Conservation (phyloP, 2,888 invertebrate species). For the Masnerella sp. region DNA sequence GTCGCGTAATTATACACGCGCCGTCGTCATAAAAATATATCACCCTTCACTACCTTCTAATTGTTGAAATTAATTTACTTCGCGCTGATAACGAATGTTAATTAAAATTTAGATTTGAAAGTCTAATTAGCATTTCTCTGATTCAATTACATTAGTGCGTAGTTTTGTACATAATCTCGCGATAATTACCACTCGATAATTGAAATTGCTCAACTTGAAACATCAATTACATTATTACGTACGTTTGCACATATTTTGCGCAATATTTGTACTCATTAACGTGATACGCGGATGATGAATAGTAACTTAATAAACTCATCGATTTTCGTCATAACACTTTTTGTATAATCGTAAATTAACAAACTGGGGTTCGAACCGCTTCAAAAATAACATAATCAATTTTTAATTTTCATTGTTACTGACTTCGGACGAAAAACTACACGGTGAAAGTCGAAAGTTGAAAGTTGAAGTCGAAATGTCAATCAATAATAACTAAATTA, state of each 20-base stretch:
- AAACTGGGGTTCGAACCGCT: too few species aligned
- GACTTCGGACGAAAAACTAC: too few species aligned
- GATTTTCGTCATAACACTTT: too few species aligned
- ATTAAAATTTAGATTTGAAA: conserved; percentile 24
- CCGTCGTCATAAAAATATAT: conserved; percentile 36
- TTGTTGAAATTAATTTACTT: conserved; percentile 27
- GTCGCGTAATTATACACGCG: conserved; percentile 20
- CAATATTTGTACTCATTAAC: conserved; percentile 4
- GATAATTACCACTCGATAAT: conserved; percentile 20
- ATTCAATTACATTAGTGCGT: conserved; percentile 3
- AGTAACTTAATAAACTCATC: too few species aligned
- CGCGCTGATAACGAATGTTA: conserved; percentile 9
- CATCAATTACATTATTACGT: conserved; percentile 1
- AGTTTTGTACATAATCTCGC: conserved; percentile 2
- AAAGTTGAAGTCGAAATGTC: too few species aligned
- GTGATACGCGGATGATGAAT: too few species aligned
- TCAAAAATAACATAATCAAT: too few species aligned
- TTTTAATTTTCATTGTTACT: too few species aligned
- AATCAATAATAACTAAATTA: too few species aligned
- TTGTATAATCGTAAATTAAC: too few species aligned
- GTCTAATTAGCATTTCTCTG: conserved; percentile 12
- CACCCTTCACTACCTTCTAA: conserved; percentile 25
- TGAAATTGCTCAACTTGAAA: conserved; percentile 7
- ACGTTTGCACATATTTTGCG: conserved; percentile 6
- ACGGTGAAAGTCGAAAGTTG: too few species aligned